A percentile compares a stretch with the other conserved stretches of the same genome.
Conservation (phyloP, 2,113 vertebrate genomes). For the Petaurus breviceps region DNA sequence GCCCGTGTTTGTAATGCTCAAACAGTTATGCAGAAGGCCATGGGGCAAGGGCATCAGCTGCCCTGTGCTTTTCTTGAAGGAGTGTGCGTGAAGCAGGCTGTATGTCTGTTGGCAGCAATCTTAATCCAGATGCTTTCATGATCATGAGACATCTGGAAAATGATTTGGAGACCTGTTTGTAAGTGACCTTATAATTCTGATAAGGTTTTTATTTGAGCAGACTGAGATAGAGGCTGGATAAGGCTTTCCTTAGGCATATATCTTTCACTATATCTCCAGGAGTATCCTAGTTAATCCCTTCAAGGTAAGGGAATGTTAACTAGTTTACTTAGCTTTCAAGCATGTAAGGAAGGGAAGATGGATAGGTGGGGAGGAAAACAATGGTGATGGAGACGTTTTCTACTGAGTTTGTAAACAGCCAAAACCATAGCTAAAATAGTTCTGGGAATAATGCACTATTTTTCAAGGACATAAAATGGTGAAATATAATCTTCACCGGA, state of each 20-base stretch:
- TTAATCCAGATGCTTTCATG: background rate
- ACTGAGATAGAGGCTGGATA: background rate
- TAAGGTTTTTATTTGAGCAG: background rate
- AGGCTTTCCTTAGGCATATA: accelerated
- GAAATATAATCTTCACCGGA: background rate
- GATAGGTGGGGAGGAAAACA: background rate
- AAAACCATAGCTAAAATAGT: background rate
- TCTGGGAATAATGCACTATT: background rate
- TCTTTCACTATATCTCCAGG: background rate
- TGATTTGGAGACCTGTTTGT: constrained; percentile 1
- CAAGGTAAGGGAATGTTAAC: background rate
- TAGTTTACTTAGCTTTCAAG: background rate
- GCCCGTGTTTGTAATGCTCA: background rate
- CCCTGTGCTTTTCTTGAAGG: background rate
- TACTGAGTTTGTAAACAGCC: background rate
- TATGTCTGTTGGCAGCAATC: accelerated
- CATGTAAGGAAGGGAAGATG: background rate
- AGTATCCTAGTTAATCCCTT: background rate
- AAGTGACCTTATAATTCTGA: background rate
- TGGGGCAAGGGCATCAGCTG: background rate
- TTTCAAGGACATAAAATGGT: background rate
- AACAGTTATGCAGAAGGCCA: background rate
- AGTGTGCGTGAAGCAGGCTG: background rate
- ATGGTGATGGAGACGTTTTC: background rate
- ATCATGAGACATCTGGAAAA: background rate